phyloP scores from a whole-genome alignment of 30 jellyfish, hydroid and myxozoan species.

The Calvadosia cruxmelitensis region DNA sequence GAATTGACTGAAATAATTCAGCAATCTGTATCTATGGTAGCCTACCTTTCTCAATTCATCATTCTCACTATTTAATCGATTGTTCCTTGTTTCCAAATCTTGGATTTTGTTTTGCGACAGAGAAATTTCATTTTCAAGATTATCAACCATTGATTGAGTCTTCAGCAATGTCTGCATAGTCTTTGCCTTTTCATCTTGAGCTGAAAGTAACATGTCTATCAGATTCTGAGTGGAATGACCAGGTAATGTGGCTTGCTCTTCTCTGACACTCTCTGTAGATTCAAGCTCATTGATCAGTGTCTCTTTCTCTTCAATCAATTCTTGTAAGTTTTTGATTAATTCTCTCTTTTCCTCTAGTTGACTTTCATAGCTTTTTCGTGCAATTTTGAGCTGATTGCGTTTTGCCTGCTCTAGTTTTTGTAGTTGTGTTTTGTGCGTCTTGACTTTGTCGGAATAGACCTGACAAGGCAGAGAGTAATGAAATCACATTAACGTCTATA shows the following conservation, averaged over 20 bases:
- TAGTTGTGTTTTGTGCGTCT: conserved; percentile 24
- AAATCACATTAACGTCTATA: too few relatives aligned
- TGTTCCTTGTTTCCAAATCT: not conserved
- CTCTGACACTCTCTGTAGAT: conserved; percentile 5
- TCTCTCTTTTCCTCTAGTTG: conserved; percentile 63
- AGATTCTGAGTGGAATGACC: not conserved
- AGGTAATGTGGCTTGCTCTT: not conserved
- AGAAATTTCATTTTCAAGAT: not conserved
- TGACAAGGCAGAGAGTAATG: not conserved
- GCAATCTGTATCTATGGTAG: too few relatives aligned
- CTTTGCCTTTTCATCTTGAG: not conserved
- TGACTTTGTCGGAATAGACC: conserved; percentile 38
- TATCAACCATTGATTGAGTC: not conserved
- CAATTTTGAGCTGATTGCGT: conserved; percentile 47
- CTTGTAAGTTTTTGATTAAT: conserved; percentile 45
- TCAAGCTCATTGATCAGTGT: conserved; percentile 37
- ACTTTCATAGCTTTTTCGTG: conserved; percentile 50
- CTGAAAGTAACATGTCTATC: not conserved
- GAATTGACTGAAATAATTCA: too few relatives aligned
- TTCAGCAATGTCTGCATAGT: not conserved
- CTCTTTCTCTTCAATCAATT: conserved; percentile 46
- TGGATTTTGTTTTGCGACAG: not conserved
- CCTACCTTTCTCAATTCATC: not conserved
- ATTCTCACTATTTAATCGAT: too few relatives aligned
- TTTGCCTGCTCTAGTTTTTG: conserved; percentile 41